Percentiles rank a stretch among this genome's conserved stretches.
These are phyloP conservation scores for Cheirogaleus medius DNA, from an alignment of 2,113 vertebrate species.

Conservation along the genomic window DNA sequence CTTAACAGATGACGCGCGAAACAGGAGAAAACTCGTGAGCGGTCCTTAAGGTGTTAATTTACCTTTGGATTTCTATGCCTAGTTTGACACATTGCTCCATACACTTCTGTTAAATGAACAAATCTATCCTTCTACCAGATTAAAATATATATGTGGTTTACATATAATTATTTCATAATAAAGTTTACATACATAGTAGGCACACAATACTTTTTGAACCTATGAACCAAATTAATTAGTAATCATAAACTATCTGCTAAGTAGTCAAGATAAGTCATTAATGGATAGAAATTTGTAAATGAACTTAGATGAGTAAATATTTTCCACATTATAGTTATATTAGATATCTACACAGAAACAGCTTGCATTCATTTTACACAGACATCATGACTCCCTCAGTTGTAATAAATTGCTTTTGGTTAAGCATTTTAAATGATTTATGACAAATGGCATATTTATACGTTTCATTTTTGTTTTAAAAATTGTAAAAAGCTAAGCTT, in stretches of 20 bases:
- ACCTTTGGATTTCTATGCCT: background rate
- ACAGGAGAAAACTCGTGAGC: too few relatives aligned
- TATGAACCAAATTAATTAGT: slow-evolving; percentile 30
- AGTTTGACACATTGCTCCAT: background rate
- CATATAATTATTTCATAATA: slow-evolving; percentile 24
- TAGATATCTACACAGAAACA: background rate
- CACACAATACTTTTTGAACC: background rate
- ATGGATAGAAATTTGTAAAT: slow-evolving; percentile 33
- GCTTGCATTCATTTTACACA: background rate
- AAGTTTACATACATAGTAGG: background rate
- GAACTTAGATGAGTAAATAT: background rate
- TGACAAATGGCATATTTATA: background rate
- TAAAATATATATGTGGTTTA: slow-evolving; percentile 25
- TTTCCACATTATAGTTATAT: background rate
- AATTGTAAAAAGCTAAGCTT: slow-evolving; percentile 18
- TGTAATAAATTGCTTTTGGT: slow-evolving; percentile 11
- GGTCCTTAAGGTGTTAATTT: too few relatives aligned
- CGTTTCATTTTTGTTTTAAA: slow-evolving; percentile 40
- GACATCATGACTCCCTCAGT: background rate
- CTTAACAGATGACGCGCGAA: too few relatives aligned
- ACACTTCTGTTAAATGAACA: slow-evolving; percentile 18
- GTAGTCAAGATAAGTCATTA: slow-evolving; percentile 25
- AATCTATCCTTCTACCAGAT: background rate
- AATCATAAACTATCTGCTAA: slow-evolving; percentile 38
- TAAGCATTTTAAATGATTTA: slow-evolving; percentile 38